phyloP scores from a whole-genome alignment of 2,797 vertebrate species.

The Uromys caudimaculatus region DNA sequence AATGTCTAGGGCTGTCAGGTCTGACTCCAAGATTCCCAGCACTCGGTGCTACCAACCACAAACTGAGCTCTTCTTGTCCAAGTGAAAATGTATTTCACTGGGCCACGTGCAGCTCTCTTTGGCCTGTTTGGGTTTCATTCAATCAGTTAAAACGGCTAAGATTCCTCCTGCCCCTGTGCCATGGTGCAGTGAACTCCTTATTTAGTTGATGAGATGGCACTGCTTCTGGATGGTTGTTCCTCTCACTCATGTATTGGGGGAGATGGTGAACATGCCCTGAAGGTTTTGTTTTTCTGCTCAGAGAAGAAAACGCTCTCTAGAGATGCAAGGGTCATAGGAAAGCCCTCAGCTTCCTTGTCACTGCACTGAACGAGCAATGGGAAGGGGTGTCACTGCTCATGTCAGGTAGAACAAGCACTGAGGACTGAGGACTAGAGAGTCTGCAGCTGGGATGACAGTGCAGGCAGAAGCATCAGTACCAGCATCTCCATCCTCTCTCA shows the following conservation, averaged over 20 bases:
- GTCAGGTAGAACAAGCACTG: neutral
- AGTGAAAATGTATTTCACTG: conserved; percentile 71
- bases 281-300: neutral
- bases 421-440: neutral
- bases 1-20: neutral
- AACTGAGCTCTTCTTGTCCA: conserved; percentile 80
- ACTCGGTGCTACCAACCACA: neutral
- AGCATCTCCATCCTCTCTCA: conserved; percentile 57
- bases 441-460: neutral
- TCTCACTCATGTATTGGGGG: conserved; percentile 12
- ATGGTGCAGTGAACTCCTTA: conserved; percentile 59
- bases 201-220: conserved; percentile 65
- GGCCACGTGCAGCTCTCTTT: conserved; percentile 48
- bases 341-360: conserved; percentile 31
- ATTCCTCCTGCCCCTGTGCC: conserved; percentile 75
- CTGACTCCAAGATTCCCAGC: neutral
- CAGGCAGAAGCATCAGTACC: neutral
- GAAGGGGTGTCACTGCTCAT: neutral
- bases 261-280: neutral
- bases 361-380: neutral
- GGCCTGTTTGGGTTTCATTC: conserved; percentile 69
- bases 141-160: conserved; percentile 74
- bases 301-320: conserved; percentile 52
- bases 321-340: neutral
- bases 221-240: conserved; percentile 59